Base-by-base conservation (phyloP, 1,140 invertebrate genomes). In the Choristoneura fumiferana region DNA sequence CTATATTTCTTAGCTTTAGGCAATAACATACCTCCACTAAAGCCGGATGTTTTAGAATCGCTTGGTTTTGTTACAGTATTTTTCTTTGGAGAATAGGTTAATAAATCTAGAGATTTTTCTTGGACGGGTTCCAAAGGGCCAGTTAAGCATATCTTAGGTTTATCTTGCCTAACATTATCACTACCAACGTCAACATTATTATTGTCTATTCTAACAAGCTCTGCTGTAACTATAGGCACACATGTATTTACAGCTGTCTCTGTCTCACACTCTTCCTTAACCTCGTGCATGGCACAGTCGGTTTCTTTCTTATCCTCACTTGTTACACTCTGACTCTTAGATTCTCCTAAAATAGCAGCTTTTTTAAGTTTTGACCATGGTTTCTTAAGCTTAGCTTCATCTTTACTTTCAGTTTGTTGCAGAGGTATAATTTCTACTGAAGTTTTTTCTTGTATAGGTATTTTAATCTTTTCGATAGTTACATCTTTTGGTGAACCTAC, bases 1-100 rank as follows among this genome's bases (percentile, higher is more conserved):
- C 91, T 91, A 75, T 96, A 96, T 78, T 91, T 92, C 81, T 94
- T 94, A 0, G 89, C 89, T 72, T 75, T 90, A 35, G 78, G 76
- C 36, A 86, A 53, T 40, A 81, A 58, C 87, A 89, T 69, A 62
- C 75, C 39, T 82, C 64, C 40, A 77, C 83, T 33, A 63, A 78
- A 49, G 43, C 22, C 49, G 73, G 73, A 12, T 76, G 63, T 74
- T 67, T 69, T 79, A 62, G 43, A 52, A 22, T 84, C 81, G 54
- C 38, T 58, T n/a, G 67, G 18, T 71, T 73, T 78, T 54, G 67
- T 76, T 14, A 57, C 60, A 58, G 57, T 64, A 67, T 62, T 72
- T 61, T 75, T 81, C 34, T 83, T 87, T 43, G 82, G 81, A 49
- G 80, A 81, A 60, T 78, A 73, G 52, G 73, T 78, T 69, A 84